A percentile compares a stretch with the other conserved stretches of the same genome.
Conservation (phyloP, 2,113 vertebrate species). For the Corvus hawaiiensis region DNA sequence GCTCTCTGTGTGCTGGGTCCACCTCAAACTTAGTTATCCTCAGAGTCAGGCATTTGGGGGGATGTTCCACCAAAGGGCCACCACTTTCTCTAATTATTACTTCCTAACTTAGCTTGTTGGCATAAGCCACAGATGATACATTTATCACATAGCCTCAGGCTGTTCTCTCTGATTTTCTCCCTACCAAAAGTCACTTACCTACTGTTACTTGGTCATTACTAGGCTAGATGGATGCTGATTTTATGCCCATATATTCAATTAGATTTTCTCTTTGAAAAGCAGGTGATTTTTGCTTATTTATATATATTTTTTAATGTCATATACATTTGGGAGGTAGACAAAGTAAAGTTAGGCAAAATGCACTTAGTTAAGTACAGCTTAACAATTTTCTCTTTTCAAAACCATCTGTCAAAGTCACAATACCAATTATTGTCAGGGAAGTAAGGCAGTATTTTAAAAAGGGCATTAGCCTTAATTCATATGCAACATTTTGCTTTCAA, state of each 20-base stretch:
- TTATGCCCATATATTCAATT: background rate
- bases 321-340: background rate
- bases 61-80: background rate
- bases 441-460: background rate
- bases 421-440: background rate
- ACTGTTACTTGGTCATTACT: background rate
- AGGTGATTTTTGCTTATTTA: background rate
- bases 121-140: background rate
- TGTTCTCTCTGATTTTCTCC: background rate
- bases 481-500: background rate
- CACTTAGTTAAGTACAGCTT: background rate
- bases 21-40: background rate
- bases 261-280: background rate
- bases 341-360: background rate
- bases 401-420: background rate
- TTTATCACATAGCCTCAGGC: background rate
- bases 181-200: background rate
- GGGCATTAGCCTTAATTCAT: background rate
- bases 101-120: background rate
- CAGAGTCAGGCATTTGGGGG: background rate
- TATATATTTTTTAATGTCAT: background rate
- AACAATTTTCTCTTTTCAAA: background rate
- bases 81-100: background rate
- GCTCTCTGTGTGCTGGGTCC: accelerated
- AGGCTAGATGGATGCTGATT: background rate